Conservation (phyloP, 2,113 vertebrate species). For the Vombatus ursinus region DNA sequence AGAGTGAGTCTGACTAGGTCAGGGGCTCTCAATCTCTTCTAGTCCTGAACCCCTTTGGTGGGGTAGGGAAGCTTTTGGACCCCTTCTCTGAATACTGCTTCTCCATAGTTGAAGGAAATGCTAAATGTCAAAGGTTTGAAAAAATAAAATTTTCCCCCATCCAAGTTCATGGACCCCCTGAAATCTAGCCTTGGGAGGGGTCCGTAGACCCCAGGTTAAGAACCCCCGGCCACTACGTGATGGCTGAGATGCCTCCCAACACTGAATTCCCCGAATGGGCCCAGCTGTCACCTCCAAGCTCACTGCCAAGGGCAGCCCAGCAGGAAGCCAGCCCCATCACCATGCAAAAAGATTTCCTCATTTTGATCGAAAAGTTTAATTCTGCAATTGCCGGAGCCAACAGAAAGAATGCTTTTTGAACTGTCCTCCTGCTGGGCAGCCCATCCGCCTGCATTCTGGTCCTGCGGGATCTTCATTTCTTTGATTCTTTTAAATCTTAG, state of each 20-base stretch:
- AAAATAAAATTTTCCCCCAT: neutral
- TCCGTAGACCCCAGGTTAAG: too few relatives aligned
- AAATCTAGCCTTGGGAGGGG: neutral
- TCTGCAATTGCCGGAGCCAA: neutral
- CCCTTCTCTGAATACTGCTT: neutral
- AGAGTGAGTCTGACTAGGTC: neutral
- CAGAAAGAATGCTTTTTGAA: neutral
- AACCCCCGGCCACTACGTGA: neutral
- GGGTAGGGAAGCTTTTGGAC: too few relatives aligned
- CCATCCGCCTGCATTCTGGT: too few relatives aligned
- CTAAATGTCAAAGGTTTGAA: neutral
- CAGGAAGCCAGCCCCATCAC: neutral
- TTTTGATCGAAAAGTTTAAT: neutral
- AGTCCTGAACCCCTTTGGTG: neutral
- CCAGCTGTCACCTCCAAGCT: neutral
- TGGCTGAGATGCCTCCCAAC: neutral
- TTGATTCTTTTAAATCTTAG: neutral
- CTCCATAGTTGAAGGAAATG: neutral
- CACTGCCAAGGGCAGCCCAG: neutral
- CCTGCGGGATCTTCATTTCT: neutral
- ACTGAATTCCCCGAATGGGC: too few relatives aligned
- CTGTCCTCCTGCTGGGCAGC: neutral
- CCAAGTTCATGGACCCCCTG: neutral
- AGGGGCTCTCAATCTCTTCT: neutral
- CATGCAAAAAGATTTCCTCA: neutral